Conservation (phyloP, 2,797 vertebrate genomes). For the Sebastes diploproa region DNA sequence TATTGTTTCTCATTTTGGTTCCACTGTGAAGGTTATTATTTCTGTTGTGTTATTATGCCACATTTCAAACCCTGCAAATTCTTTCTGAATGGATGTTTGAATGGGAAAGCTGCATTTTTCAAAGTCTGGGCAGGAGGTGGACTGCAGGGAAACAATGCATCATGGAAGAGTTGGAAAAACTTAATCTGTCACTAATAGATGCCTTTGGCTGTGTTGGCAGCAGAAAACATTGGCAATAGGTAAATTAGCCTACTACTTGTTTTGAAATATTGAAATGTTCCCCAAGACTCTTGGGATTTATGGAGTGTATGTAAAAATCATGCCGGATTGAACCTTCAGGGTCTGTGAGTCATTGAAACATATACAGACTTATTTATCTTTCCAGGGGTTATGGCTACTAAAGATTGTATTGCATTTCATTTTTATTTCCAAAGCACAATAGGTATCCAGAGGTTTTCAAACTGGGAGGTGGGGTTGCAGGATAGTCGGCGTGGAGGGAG, state of each 20-base stretch:
- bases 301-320: neutral
- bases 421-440: neutral
- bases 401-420: neutral
- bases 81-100: neutral
- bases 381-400: neutral
- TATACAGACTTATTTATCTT: neutral
- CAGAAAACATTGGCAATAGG: neutral
- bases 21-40: neutral
- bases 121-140: neutral
- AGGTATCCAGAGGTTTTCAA: neutral
- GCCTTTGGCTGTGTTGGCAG: neutral
- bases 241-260: neutral
- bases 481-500: neutral
- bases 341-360: neutral
- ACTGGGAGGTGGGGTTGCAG: neutral
- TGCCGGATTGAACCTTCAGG: neutral
- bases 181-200: neutral
- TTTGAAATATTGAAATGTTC: neutral
- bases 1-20: neutral
- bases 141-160: neutral
- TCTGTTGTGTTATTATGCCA: neutral
- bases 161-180: neutral
- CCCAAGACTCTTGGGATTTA: neutral
- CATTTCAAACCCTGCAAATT: neutral
- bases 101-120: constrained; percentile 8